Percentiles rank a stretch among this genome's conserved stretches.
Conservation (phyloP, 2,888 invertebrate species). For the Aspidapion aeneum region DNA sequence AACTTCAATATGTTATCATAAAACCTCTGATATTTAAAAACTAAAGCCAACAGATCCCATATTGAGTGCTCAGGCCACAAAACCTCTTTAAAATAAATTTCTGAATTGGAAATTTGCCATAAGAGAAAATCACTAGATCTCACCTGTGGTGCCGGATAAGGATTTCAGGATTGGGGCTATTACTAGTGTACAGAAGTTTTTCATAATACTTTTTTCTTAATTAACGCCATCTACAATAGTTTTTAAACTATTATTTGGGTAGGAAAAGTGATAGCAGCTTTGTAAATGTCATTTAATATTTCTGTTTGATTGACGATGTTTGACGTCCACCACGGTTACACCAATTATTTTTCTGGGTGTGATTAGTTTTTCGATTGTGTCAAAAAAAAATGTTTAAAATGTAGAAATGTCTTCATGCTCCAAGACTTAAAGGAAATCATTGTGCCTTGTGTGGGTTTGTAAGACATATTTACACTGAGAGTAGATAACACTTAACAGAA, state of each 20-base stretch:
- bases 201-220: slow-evolving; percentile 57
- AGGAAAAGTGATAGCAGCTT: too few species aligned
- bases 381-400: too few species aligned
- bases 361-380: too few species aligned
- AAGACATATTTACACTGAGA: too few species aligned
- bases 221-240: slow-evolving; percentile 67
- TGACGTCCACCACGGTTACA: too few species aligned
- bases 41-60: slow-evolving; percentile 84
- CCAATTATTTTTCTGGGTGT: too few species aligned
- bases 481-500: too few species aligned
- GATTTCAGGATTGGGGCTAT: slow-evolving; percentile 79
- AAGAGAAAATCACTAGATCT: slow-evolving; percentile 66
- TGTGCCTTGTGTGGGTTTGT: too few species aligned
- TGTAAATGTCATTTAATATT: too few species aligned
- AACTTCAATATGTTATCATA: slow-evolving; percentile 33
- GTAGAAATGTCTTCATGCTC: too few species aligned
- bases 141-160: slow-evolving; percentile 79
- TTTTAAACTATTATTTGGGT: slow-evolving; percentile 66
- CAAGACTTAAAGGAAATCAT: too few species aligned
- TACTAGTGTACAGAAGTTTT: slow-evolving; percentile 76
- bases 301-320: too few species aligned
- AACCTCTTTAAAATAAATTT: slow-evolving; percentile 83
- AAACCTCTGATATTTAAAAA: slow-evolving; percentile 81
- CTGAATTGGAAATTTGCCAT: slow-evolving; percentile 88
- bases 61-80: slow-evolving; percentile 96